Evolutionary conservation across 2,888 invertebrate genomes (phyloP).

Genomic region (Tholera decimalis): DNA sequence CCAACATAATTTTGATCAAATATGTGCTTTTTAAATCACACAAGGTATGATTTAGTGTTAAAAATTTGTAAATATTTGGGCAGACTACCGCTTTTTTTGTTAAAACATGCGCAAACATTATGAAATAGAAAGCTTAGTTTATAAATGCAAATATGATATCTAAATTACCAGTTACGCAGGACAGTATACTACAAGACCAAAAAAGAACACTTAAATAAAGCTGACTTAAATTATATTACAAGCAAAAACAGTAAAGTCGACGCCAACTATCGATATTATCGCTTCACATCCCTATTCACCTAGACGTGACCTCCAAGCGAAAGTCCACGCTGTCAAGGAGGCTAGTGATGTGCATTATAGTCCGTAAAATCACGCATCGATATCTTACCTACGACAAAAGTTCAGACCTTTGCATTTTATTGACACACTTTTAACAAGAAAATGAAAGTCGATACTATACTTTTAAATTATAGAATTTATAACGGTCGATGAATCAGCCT

Average conservation of each 20-base stretch:
- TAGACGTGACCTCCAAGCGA: conserved; percentile 80
- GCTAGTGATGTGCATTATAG: conserved; percentile 72
- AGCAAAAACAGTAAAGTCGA: background rate
- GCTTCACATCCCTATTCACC: conserved; percentile 68
- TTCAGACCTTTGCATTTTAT: conserved; percentile 32
- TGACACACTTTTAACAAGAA: conserved; percentile 54
- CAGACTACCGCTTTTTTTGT: no score
- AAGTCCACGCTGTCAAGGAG: conserved; percentile 76
- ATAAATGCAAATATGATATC: background rate
- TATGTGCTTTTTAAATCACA: background rate
- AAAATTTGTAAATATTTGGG: no score
- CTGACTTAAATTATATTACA: background rate
- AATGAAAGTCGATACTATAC: conserved; percentile 50
- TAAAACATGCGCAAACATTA: no score
- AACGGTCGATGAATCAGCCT: conserved; percentile 42
- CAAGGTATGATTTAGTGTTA: background rate
- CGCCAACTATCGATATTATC: conserved; percentile 29
- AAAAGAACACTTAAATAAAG: background rate
- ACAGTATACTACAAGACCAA: background rate
- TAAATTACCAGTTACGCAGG: background rate
- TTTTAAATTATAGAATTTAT: conserved; percentile 18
- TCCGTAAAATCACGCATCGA: conserved; percentile 43
- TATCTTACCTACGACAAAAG: conserved; percentile 38
- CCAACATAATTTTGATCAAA: background rate
- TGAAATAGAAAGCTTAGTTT: background rate